Percentiles rank a stretch among this genome's conserved stretches.
phyloP scores from a whole-genome alignment of 2,113 vertebrate species.

The Pelodiscus sinensis region DNA sequence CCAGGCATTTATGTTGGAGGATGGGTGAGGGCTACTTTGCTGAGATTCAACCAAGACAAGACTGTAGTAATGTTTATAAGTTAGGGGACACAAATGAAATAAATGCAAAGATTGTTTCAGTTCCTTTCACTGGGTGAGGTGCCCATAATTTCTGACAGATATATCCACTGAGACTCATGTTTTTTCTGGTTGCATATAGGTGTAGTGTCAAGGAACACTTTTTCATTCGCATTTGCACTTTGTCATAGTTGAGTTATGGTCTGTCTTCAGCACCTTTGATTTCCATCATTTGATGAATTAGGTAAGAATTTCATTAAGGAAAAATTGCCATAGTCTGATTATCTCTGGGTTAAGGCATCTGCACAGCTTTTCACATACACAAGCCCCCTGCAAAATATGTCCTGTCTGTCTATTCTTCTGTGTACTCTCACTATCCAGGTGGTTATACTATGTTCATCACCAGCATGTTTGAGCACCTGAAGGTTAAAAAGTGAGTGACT shows the following conservation, averaged over 20 bases:
- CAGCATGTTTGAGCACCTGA: conserved; percentile 1
- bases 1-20: not conserved
- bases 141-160: not conserved
- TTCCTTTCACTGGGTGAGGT: not conserved
- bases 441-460: conserved; percentile 36
- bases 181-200: not conserved
- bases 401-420: conserved; percentile 17
- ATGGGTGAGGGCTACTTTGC: not conserved
- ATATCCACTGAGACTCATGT: not conserved
- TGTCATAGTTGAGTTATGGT: not conserved
- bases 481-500: conserved; percentile 52
- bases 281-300: conserved; percentile 37
- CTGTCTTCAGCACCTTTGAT: not conserved
- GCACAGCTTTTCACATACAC: conserved; percentile 6
- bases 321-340: not conserved
- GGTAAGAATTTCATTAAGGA: not conserved
- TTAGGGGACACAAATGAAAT: not conserved
- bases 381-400: conserved; percentile 30
- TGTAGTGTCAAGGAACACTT: not conserved
- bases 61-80: not conserved
- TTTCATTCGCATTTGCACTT: not conserved
- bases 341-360: conserved; percentile 4
- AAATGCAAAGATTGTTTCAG: not conserved
- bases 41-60: not conserved
- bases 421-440: conserved; percentile 13